Evolutionary conservation across 1,140 invertebrate genomes (phyloP).

Genomic region (Metopolophium dirhodum): DNA sequence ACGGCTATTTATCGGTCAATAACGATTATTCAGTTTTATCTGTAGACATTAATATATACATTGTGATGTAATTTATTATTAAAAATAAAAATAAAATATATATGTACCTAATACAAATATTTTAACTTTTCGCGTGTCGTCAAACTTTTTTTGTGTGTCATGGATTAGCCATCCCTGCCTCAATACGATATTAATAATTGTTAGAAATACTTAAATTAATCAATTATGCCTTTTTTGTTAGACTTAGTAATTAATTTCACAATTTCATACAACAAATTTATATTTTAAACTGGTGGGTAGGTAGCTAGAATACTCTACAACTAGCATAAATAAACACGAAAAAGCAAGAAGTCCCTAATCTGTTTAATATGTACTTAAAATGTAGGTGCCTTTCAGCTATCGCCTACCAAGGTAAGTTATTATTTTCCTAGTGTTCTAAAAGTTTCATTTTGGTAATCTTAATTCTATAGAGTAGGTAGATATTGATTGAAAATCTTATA

Average conservation of each 20-base stretch:
- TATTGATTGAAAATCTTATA: neutral
- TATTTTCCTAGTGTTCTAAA: neutral
- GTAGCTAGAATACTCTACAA: neutral
- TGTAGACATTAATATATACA: no score
- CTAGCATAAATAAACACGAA: neutral
- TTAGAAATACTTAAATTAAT: neutral
- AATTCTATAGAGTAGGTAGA: neutral
- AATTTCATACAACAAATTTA: neutral
- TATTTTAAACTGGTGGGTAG: neutral
- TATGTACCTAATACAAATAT: no score
- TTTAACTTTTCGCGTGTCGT: no score
- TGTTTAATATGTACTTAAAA: neutral
- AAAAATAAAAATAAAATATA: no score
- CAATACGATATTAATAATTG: neutral
- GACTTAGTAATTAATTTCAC: neutral
- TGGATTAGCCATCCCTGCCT: no score
- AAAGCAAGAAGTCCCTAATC: neutral
- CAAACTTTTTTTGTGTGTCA: no score
- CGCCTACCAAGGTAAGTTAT: neutral
- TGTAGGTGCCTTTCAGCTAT: no score
- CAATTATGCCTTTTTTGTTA: neutral
- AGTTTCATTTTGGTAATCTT: neutral
- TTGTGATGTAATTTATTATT: no score
- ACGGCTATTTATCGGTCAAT: no score
- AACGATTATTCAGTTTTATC: no score